phyloP scores from a whole-genome alignment of 2,113 vertebrate genomes.

The Lonchura striata region DNA sequence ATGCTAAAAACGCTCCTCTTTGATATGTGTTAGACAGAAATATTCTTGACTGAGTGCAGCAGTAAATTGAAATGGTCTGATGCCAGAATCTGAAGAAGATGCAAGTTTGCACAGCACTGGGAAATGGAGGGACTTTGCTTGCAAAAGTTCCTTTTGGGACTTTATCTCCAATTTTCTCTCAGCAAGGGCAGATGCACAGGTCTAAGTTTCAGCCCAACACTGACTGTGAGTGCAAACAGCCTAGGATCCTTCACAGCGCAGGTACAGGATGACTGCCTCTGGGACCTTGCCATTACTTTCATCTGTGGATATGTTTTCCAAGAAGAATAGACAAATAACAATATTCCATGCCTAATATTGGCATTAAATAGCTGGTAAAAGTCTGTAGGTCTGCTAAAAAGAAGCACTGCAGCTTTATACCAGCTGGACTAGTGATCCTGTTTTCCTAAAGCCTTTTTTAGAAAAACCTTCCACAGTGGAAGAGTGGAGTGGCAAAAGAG shows the following conservation, averaged over 20 bases:
- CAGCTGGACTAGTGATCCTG: neutral
- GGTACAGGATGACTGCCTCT: neutral
- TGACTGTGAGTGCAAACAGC: conserved; percentile 38
- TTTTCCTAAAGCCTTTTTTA: neutral
- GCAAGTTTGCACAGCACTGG: neutral
- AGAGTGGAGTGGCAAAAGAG: neutral
- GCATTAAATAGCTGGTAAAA: neutral
- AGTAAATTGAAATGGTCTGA: conserved; percentile 15
- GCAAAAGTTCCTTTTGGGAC: neutral
- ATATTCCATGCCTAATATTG: neutral
- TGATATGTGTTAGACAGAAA: neutral
- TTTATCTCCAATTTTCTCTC: conserved; percentile 12
- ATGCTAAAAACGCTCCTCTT: neutral
- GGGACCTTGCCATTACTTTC: neutral
- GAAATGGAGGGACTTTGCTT: conserved; percentile 30
- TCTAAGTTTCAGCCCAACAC: conserved; percentile 1
- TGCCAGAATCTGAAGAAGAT: conserved; percentile 10
- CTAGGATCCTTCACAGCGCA: neutral
- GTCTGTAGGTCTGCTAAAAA: neutral
- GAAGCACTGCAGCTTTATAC: neutral
- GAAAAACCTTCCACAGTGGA: neutral
- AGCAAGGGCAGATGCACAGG: neutral
- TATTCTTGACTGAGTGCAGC: neutral
- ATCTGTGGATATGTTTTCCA: neutral
- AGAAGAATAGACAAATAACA: neutral